Conservation (phyloP, 2,888 invertebrate genomes). For the Cynaeus angustus region DNA sequence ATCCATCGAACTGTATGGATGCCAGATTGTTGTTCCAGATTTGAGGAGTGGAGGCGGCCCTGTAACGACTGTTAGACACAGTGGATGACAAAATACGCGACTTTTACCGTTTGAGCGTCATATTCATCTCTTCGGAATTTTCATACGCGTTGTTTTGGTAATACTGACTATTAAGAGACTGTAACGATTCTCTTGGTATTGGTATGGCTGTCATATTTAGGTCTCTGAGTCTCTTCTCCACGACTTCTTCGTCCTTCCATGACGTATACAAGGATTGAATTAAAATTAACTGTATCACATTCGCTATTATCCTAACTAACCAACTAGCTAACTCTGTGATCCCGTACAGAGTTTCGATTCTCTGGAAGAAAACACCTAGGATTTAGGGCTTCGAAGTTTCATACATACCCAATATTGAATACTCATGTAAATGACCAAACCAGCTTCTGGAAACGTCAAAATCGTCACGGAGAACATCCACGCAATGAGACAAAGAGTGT, state of each 20-base stretch:
- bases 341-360: conserved; percentile 71
- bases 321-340: conserved; percentile 73
- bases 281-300: conserved; percentile 72
- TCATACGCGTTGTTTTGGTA: conserved; percentile 70
- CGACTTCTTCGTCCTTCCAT: conserved; percentile 74
- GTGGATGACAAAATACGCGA: too few species aligned
- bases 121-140: conserved; percentile 64
- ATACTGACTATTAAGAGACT: conserved; percentile 63
- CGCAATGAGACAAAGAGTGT: conserved; percentile 71
- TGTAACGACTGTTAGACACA: too few species aligned
- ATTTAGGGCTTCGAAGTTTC: not conserved
- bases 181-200: conserved; percentile 58
- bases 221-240: conserved; percentile 71
- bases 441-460: conserved; percentile 74
- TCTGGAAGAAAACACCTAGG: conserved; percentile 64
- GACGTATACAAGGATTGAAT: conserved; percentile 73
- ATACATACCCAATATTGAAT: conserved; percentile 74
- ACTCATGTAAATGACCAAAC: conserved; percentile 75
- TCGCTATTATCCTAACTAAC: conserved; percentile 71
- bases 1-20: conserved; percentile 64
- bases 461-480: conserved; percentile 74
- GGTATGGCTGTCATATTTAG: conserved; percentile 69
- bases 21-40: conserved; percentile 67
- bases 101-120: conserved; percentile 58
- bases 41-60: conserved; percentile 65